These are phyloP conservation scores for Lemur catta DNA, from an alignment of 2,797 vertebrate genomes.

Conservation along the genomic window DNA sequence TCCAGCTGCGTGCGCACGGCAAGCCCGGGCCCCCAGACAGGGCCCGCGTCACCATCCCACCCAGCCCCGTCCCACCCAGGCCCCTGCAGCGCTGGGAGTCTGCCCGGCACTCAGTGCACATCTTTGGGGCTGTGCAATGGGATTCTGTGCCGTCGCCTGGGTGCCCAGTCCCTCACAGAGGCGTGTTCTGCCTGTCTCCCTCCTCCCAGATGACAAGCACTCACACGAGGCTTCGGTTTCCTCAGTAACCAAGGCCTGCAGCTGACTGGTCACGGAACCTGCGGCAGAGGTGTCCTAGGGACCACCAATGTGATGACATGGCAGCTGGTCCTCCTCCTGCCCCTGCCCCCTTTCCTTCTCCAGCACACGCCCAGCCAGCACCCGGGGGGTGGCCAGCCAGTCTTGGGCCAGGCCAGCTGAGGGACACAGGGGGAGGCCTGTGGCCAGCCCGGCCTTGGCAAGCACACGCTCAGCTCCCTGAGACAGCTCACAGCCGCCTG, in stretches of 20 bases:
- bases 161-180: not conserved
- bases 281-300: not conserved
- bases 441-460: not conserved
- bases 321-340: not conserved
- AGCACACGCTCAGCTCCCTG: not conserved
- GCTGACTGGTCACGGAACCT: not conserved
- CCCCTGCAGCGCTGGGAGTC: not conserved
- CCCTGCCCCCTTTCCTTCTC: not conserved
- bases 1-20: not conserved
- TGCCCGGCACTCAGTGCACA: not conserved
- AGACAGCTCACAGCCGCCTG: not conserved
- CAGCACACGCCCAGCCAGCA: not conserved
- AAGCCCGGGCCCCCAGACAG: not conserved
- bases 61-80: not conserved
- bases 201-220: not conserved
- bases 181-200: not conserved
- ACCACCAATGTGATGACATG: not conserved
- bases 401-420: not conserved
- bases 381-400: not conserved
- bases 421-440: not conserved
- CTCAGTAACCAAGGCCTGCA: constrained; percentile 36
- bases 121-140: not conserved
- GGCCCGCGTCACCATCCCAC: too few relatives aligned
- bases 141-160: not conserved
- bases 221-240: not conserved